These are phyloP conservation scores for Drosophila infuscata DNA, from an alignment of 2,888 invertebrate genomes.

Conservation along the genomic window DNA sequence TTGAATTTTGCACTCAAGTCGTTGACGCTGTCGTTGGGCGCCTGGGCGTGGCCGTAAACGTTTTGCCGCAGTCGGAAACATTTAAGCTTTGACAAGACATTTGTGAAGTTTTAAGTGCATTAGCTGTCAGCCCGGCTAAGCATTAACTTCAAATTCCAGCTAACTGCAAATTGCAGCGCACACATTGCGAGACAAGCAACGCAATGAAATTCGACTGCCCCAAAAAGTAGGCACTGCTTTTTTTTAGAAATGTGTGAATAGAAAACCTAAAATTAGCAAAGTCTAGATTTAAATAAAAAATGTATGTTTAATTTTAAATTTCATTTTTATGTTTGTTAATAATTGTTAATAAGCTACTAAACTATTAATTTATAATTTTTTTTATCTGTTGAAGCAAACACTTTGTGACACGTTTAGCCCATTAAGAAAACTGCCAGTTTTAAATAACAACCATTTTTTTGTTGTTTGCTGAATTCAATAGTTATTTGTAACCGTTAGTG, in stretches of 20 bases:
- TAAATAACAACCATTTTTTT: background rate
- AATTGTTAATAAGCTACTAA: no score
- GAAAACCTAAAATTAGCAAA: background rate
- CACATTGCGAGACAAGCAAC: background rate
- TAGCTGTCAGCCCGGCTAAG: conserved; percentile 65
- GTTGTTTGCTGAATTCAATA: background rate
- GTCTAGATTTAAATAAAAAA: background rate
- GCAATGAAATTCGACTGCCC: conserved; percentile 34
- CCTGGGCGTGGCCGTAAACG: conserved; percentile 30
- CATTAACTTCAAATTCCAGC: conserved; percentile 45
- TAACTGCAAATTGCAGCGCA: conserved; percentile 1
- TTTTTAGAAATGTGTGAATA: background rate
- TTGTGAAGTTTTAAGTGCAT: conserved; percentile 81
- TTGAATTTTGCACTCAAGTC: conserved; percentile 82
- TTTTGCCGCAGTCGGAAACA: conserved; percentile 61
- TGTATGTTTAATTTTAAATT: background rate
- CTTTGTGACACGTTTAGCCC: background rate
- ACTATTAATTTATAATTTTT: background rate
- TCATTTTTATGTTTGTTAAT: background rate
- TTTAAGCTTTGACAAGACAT: conserved; percentile 79
- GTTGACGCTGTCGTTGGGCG: conserved; percentile 62
- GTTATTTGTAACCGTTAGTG: background rate
- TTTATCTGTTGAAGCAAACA: background rate
- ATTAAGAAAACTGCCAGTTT: conserved; percentile 1
- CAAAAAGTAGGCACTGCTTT: conserved; percentile 40